A percentile compares a stretch with the other conserved stretches of the same genome.
Conservation (phyloP, 2,888 invertebrate species). For the Matsumyia berberina region DNA sequence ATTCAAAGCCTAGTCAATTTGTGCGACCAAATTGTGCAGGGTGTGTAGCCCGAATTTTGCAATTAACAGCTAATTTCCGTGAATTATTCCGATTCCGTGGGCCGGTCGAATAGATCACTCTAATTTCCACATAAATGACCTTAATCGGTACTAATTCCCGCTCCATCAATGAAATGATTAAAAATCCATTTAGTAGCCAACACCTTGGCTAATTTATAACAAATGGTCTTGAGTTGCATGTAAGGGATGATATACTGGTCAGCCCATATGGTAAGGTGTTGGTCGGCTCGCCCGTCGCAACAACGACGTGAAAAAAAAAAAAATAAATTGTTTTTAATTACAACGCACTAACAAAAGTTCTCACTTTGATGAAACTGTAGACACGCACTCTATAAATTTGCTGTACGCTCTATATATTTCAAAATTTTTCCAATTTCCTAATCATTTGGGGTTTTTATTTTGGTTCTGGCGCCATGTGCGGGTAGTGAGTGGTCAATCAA, state of each 20-base stretch:
- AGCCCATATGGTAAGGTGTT: slow-evolving; percentile 61
- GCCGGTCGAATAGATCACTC: slow-evolving; percentile 8
- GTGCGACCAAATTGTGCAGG: too few species aligned
- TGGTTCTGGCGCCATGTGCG: slow-evolving; percentile 36
- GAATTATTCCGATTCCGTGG: slow-evolving; percentile 13
- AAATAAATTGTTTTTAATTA: slow-evolving; percentile 37
- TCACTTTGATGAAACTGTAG: slow-evolving; percentile 6
- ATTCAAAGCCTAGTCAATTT: too few species aligned
- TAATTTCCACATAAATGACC: slow-evolving; percentile 42
- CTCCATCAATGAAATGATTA: slow-evolving; percentile 80
- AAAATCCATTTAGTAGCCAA: slow-evolving; percentile 82
- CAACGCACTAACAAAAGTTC: not conserved
- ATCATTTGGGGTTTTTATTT: slow-evolving; percentile 10
- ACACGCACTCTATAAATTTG: slow-evolving; percentile 28
- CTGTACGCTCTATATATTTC: not conserved
- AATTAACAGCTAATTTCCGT: slow-evolving; percentile 56
- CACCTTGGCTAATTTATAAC: slow-evolving; percentile 79
- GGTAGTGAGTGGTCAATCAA: slow-evolving; percentile 48
- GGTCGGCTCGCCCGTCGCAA: slow-evolving; percentile 26
- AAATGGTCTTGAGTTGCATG: slow-evolving; percentile 56
- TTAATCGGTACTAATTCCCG: slow-evolving; percentile 61
- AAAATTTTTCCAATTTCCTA: slow-evolving; percentile 31
- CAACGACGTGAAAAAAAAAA: slow-evolving; percentile 20
- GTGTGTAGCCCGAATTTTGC: too few species aligned
- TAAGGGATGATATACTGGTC: slow-evolving; percentile 61